These are phyloP conservation scores for Bombus turneri DNA, from an alignment of 1,140 invertebrate genomes.

Conservation along the genomic window DNA sequence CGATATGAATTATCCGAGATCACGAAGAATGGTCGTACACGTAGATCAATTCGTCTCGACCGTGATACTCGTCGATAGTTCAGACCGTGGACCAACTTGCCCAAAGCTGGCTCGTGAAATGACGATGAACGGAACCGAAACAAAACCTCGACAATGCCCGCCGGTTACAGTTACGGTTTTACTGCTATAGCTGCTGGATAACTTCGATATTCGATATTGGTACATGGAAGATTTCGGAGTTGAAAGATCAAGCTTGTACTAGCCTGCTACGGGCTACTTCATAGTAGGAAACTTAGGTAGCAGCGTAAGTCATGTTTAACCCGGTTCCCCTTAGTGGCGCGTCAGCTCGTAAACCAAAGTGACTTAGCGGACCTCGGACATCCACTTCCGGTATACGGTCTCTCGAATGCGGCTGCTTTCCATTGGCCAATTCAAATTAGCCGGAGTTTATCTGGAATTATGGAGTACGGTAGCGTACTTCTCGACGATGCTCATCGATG, in stretches of 20 bases:
- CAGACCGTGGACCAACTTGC: not conserved
- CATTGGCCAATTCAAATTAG: conserved; percentile 39
- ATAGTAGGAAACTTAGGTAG: conserved; percentile 78
- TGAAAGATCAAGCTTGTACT: conserved; percentile 18
- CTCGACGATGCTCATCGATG: conserved; percentile 43
- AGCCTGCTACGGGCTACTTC: conserved; percentile 64
- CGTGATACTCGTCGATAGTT: not conserved
- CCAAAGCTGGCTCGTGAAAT: conserved; percentile 17
- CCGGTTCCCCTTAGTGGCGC: conserved; percentile 38
- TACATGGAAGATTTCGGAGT: conserved; percentile 42
- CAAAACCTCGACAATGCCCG: conserved; percentile 73
- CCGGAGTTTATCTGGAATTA: conserved; percentile 50
- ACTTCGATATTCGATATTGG: conserved; percentile 51
- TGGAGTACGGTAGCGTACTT: conserved; percentile 46
- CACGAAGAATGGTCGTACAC: no score
- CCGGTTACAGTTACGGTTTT: conserved; percentile 46
- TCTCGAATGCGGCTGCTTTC: conserved; percentile 25
- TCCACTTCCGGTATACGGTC: conserved; percentile 18
- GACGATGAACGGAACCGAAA: conserved; percentile 48
- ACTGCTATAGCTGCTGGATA: conserved; percentile 25
- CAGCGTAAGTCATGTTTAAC: conserved; percentile 80
- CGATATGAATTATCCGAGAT: not conserved
- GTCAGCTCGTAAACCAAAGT: conserved; percentile 24
- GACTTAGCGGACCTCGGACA: conserved; percentile 36
- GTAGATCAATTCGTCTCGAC: not conserved